Evolutionary conservation across 2,797 vertebrate genomes (phyloP).

Genomic region (Hoplostethus mediterraneus): DNA sequence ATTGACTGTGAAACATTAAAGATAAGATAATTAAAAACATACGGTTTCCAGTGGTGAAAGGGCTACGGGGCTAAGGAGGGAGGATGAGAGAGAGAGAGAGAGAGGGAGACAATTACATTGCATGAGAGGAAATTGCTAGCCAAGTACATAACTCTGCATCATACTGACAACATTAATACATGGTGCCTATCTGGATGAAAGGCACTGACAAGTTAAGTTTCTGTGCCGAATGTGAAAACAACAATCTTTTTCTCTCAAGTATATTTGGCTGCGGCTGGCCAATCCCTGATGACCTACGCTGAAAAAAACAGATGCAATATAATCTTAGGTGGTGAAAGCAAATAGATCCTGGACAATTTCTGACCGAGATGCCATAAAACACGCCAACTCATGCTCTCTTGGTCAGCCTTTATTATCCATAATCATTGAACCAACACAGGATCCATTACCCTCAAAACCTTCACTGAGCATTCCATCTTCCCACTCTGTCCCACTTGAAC

Average conservation of each 20-base stretch:
- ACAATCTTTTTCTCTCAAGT: conserved; percentile 9
- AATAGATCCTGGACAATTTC: conserved; percentile 54
- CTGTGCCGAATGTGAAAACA: conserved; percentile 5
- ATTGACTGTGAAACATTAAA: conserved; percentile 53
- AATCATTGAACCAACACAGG: conserved; percentile 69
- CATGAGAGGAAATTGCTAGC: not conserved
- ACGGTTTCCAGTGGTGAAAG: conserved; percentile 1
- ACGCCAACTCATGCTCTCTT: conserved; percentile 53
- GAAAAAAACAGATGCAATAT: conserved; percentile 9
- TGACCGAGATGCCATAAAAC: conserved; percentile 48
- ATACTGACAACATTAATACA: not conserved
- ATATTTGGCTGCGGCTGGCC: not conserved
- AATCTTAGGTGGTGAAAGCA: conserved; percentile 28
- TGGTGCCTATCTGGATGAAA: conserved; percentile 12
- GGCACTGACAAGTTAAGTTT: conserved; percentile 2
- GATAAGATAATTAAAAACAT: conserved; percentile 50
- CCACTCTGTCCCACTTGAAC: conserved; percentile 45
- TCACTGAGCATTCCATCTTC: conserved; percentile 53
- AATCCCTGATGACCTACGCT: conserved; percentile 4
- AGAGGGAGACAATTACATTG: not conserved
- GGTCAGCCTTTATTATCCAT: conserved; percentile 72
- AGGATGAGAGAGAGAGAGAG: not conserved
- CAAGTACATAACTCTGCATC: not conserved
- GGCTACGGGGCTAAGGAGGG: not conserved
- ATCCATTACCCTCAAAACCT: conserved; percentile 58